A percentile compares a stretch with the other conserved stretches of the same genome.
These are phyloP conservation scores for Cairina moschata DNA, from an alignment of 2,113 vertebrate genomes.

Conservation along the genomic window DNA sequence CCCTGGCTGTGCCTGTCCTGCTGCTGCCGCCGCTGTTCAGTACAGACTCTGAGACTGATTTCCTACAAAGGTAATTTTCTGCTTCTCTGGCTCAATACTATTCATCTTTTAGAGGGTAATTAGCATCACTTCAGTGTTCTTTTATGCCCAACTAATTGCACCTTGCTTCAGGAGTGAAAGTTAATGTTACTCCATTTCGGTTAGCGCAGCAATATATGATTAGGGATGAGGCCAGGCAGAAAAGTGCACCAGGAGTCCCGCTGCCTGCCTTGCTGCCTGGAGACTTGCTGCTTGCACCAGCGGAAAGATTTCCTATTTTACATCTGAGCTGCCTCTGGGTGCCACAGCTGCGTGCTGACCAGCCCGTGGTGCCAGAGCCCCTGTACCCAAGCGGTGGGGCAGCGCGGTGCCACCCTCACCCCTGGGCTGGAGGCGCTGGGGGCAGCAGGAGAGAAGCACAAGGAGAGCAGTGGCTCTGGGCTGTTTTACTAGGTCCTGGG, in stretches of 20 bases:
- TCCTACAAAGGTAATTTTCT: slow-evolving; percentile 80
- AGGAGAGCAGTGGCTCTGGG: not conserved
- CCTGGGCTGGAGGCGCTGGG: not conserved
- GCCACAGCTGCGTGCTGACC: not conserved
- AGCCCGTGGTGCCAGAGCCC: not conserved
- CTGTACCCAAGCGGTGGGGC: not conserved
- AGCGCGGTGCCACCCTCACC: no score
- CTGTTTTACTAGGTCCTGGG: not conserved
- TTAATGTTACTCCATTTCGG: slow-evolving; percentile 67
- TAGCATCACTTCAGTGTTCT: slow-evolving; percentile 73
- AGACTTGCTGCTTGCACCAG: not conserved
- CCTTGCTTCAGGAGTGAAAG: slow-evolving; percentile 74
- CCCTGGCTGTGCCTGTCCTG: not conserved
- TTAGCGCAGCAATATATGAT: slow-evolving; percentile 62
- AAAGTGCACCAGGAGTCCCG: not conserved
- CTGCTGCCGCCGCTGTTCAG: not conserved
- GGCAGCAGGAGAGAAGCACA: not conserved
- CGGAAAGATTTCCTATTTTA: not conserved
- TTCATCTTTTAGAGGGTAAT: slow-evolving; percentile 75
- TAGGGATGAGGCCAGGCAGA: slow-evolving; percentile 62
- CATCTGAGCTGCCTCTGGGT: slow-evolving; percentile 4
- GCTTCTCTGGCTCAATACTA: slow-evolving; percentile 74
- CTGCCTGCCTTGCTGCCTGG: not conserved
- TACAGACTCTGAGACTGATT: slow-evolving; percentile 62
- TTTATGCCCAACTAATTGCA: slow-evolving; percentile 75